These are phyloP conservation scores for Arge pagana DNA, from an alignment of 2,888 invertebrate genomes.

Conservation along the genomic window DNA sequence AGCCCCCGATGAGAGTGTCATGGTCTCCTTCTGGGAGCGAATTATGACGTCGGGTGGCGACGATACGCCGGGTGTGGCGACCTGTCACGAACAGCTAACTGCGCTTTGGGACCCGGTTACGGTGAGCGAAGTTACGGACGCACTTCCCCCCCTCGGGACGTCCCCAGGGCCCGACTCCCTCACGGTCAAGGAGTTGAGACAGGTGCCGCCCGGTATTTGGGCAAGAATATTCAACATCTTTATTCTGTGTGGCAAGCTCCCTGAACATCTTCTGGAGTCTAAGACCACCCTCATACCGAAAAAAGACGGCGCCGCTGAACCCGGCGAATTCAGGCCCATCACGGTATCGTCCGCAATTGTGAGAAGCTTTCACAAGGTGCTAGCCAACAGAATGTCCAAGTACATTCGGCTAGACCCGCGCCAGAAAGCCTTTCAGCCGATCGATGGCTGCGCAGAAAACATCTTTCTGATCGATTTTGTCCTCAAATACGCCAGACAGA, in stretches of 20 bases:
- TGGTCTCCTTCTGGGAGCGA: slow-evolving; percentile 22
- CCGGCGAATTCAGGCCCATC: slow-evolving; percentile 33
- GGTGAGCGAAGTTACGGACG: slow-evolving; percentile 11
- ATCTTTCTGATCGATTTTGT: slow-evolving; percentile 27
- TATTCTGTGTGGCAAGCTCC: slow-evolving; percentile 25
- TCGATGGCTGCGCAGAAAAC: slow-evolving; percentile 31
- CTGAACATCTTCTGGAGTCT: slow-evolving; percentile 18
- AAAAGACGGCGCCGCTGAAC: slow-evolving; percentile 21
- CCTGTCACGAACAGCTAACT: background rate
- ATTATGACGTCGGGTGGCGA: slow-evolving; percentile 11
- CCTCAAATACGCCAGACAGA: slow-evolving; percentile 11
- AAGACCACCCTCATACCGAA: slow-evolving; percentile 34
- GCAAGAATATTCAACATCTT: slow-evolving; percentile 30
- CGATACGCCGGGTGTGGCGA: slow-evolving; percentile 2
- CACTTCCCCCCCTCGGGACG: slow-evolving; percentile 7
- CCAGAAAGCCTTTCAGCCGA: slow-evolving; percentile 31
- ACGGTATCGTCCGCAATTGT: slow-evolving; percentile 29
- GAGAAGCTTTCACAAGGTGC: slow-evolving; percentile 27
- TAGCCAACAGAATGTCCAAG: slow-evolving; percentile 19
- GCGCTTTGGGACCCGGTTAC: slow-evolving; percentile 24
- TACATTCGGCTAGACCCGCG: slow-evolving; percentile 20
- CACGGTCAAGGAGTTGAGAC: slow-evolving; percentile 16
- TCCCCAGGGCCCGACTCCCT: slow-evolving; percentile 33
- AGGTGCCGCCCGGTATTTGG: slow-evolving; percentile 20
- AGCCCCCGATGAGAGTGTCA: background rate